Evolutionary conservation across 1,140 invertebrate genomes (phyloP).

Genomic region (Proctacanthus coquilletti): DNA sequence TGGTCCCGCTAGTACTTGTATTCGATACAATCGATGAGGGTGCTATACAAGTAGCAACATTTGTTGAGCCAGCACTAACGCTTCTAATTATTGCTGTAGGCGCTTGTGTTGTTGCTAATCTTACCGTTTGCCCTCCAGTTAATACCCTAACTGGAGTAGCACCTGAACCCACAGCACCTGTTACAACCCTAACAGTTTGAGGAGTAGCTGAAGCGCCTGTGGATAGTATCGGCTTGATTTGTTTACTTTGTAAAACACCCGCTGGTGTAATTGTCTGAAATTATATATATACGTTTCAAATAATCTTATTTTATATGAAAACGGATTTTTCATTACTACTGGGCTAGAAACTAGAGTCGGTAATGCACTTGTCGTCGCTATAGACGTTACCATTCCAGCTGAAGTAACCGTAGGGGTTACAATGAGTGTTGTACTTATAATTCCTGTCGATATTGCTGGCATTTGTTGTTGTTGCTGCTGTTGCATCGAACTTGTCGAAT

Average conservation of each 20-base stretch:
- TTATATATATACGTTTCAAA: too few species aligned
- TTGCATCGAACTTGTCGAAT: background rate
- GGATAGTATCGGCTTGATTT: background rate
- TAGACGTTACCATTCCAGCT: background rate
- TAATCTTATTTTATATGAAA: too few species aligned
- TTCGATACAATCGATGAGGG: background rate
- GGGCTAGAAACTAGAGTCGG: conserved; percentile 3
- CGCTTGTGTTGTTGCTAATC: conserved; percentile 15
- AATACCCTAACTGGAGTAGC: conserved; percentile 6
- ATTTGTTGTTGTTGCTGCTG: background rate
- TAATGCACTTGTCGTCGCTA: background rate
- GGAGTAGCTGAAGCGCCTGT: background rate
- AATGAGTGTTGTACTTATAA: background rate
- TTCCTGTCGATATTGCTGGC: background rate
- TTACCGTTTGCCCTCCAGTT: conserved; percentile 12
- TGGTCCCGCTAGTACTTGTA: conserved; percentile 13
- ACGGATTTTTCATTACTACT: background rate
- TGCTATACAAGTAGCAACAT: background rate
- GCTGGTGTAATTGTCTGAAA: background rate
- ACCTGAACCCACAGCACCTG: conserved; percentile 10
- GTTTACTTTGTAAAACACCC: background rate
- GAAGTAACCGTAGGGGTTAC: background rate
- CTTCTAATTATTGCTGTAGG: conserved; percentile 15
- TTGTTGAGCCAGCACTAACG: conserved; percentile 1
- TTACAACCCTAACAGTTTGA: conserved; percentile 1